Evolutionary conservation across 2,113 vertebrate genomes (phyloP), one percentile per base, ranked within the genome.

Genomic region (Brienomyrus brachyistius): DNA sequence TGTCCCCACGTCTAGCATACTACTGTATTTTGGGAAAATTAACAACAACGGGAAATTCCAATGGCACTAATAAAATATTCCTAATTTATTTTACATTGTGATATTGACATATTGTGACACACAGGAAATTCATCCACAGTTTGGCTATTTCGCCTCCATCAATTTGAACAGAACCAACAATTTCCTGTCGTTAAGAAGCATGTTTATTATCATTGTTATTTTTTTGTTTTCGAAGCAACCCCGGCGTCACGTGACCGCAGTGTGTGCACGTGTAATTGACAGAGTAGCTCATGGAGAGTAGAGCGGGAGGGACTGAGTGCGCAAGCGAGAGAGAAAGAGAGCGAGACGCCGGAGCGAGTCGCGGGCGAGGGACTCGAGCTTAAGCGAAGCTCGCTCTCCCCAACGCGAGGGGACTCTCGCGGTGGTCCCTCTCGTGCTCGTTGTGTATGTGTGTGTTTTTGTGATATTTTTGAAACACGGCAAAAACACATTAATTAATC

Each of bases 191-290:
- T 5, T 19, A 43, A 48, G 21, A 82, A 21, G 13, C 35, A 23
- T 89, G 80, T 85, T 84, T 62, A 56, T 89, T 88, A 21, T 88
- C 59, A 47, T 50, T 74, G 40, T 50, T 74, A 10, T 62, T 19
- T 21, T 62, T 88, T 90, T 86, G 70, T 89, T 84, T 59, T 90
- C 88, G 90, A 90, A 85, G 87, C 51, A 88, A 47, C 43, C 31
- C 23, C 62, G 10, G 47, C 59, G 90, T 93, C 93, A 93, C 93
- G 93, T 93, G 93, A 92, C 52, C 82, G 17, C 43, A 62, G 88
- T 47, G 91, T 54, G 88, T 88, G 91, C 91, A 90, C 93, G 93
- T 91, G 94, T 93, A 90, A 92, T 90, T 91, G 89, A 94, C 92
- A 91, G 77, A 92, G 88, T 88, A 59, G 90, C 90, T 92, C 91